Evolutionary conservation across 2,113 vertebrate genomes (phyloP), one percentile per base, ranked within the genome.

Genomic region (Catharus minimus): DNA sequence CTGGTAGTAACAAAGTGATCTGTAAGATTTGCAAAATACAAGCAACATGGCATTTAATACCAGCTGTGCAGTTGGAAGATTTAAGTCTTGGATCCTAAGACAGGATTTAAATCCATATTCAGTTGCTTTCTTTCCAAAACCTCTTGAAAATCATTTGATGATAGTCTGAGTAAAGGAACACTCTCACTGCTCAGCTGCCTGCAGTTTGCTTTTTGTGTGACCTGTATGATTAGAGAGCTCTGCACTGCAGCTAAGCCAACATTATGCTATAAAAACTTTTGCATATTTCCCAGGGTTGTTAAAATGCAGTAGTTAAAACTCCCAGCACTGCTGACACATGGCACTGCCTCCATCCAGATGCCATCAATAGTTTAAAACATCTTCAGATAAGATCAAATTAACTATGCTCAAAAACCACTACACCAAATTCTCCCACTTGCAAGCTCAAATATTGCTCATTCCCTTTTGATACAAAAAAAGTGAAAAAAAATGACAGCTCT

Each of bases 351-450:
- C 69, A 84, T 65, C 24, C 78, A 87, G 62, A 67, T 82, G 78
- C 43, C 71, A 93, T 91, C 69, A 85, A 84, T 78, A 85, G 41
- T 91, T 94, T 50, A 69, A 84, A 82, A 79, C 39, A 55, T 57
- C 74, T 91, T 82, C 74, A 84, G 66, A 87, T 89, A 93, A 85
- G 58, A 88, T 82, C 57, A 92, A 52, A 68, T 67, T 64, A 90
- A 39, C 61, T 67, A 13, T 18, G 33, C 78, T 84, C 78, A 75
- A 65, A 89, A 83, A 5, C 0, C 38, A 65, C 20, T 8, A 61
- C 21, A 61, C 21, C 44, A 68, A 72, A 60, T 66, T 71, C 8
- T 2, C 36, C 17, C 61, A 57, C 74, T 75, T 61, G 53, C 30
- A 86, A 30, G 52, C 36, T 88, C 36, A 47, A 58, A 73, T 39